phyloP scores from a whole-genome alignment of 2,113 vertebrate genomes.

The Shinisaurus crocodilurus region DNA sequence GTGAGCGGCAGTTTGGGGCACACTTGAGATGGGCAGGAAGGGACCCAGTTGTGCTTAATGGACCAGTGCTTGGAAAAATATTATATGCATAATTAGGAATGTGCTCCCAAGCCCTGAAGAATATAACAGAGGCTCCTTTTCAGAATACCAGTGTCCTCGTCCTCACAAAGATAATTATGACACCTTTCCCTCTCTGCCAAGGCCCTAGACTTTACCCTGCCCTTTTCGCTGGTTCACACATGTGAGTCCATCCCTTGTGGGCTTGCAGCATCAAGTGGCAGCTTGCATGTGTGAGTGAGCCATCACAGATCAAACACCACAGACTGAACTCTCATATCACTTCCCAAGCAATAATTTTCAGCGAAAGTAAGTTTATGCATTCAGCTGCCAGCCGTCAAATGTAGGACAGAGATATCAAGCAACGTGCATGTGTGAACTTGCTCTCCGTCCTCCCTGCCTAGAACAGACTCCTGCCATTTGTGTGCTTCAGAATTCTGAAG shows the following conservation, averaged over 20 bases:
- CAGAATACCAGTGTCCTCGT: background rate
- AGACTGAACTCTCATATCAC: too few species aligned
- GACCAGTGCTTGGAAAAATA: background rate
- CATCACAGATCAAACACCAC: background rate
- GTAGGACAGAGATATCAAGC: background rate
- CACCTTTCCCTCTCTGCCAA: background rate
- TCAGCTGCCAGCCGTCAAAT: background rate
- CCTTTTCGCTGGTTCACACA: background rate
- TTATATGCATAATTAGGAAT: background rate
- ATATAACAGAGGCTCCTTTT: background rate
- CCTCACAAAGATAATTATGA: background rate
- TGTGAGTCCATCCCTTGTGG: background rate
- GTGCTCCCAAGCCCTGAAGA: too few species aligned
- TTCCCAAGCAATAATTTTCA: background rate
- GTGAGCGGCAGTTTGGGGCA: background rate
- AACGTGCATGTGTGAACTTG: background rate
- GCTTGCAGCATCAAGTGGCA: too few species aligned
- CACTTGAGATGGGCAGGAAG: background rate
- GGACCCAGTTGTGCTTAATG: background rate
- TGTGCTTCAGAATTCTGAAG: background rate
- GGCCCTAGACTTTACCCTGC: background rate
- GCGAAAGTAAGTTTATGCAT: background rate
- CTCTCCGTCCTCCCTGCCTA: background rate
- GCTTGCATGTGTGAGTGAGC: background rate
- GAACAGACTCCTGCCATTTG: background rate